These are phyloP conservation scores for Oreochromis spilurus DNA, from an alignment of 2,113 vertebrate species.

Conservation along the genomic window DNA sequence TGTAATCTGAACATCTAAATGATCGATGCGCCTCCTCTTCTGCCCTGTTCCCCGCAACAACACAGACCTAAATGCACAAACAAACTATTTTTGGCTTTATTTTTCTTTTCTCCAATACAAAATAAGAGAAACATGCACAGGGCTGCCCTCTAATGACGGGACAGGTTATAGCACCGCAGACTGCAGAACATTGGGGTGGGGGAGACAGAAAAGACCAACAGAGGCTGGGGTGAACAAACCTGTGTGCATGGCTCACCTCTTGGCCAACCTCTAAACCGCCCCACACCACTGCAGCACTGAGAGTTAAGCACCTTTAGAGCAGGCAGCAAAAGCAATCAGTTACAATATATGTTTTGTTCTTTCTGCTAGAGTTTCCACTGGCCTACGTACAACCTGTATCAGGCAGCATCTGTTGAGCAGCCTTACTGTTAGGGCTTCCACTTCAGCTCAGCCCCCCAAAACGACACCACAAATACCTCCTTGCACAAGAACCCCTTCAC, in stretches of 20 bases:
- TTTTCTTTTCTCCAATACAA: constrained; percentile 24
- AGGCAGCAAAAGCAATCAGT: constrained; percentile 2
- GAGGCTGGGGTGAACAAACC: neutral
- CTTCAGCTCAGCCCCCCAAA: neutral
- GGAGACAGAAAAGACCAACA: neutral
- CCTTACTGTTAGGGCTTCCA: neutral
- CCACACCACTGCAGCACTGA: neutral
- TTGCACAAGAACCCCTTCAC: constrained; percentile 21
- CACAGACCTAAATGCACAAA: constrained; percentile 18
- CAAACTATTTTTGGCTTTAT: constrained; percentile 57
- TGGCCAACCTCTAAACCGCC: neutral
- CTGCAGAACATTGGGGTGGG: neutral
- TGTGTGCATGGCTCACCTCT: neutral
- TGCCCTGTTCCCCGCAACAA: neutral
- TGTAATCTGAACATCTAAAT: constrained; percentile 46
- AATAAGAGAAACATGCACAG: constrained; percentile 50
- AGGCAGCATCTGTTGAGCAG: constrained; percentile 31
- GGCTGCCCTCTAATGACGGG: constrained; percentile 33
- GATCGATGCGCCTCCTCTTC: constrained; percentile 16
- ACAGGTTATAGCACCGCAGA: constrained; percentile 54
- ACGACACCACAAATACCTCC: constrained; percentile 9
- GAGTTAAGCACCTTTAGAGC: neutral
- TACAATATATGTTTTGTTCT: neutral
- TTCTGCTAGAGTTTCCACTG: neutral
- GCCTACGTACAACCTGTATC: neutral